phyloP scores from a whole-genome alignment of 2,888 invertebrate species.

The Eugnorisma glareosa region DNA sequence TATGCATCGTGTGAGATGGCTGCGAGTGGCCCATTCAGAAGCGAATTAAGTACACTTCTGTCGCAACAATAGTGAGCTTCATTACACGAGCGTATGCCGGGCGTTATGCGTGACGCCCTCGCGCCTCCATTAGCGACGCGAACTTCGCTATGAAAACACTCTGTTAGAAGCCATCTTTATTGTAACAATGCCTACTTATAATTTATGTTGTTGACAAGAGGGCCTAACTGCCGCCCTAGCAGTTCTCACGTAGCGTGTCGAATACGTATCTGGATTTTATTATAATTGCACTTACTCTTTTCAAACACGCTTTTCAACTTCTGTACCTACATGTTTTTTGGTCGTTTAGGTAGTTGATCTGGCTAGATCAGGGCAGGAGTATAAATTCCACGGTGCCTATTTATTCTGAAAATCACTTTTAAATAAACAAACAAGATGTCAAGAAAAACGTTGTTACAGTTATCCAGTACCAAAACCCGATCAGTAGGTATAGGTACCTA shows the following conservation, averaged over 20 bases:
- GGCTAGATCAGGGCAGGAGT: slow-evolving; percentile 4
- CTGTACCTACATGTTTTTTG: slow-evolving; percentile 25
- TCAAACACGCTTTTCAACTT: slow-evolving; percentile 38
- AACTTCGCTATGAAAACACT: slow-evolving; percentile 87
- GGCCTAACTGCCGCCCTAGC: slow-evolving; percentile 79
- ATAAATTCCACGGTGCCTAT: background rate
- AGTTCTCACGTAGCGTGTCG: slow-evolving; percentile 76
- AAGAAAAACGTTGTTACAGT: slow-evolving; percentile 10
- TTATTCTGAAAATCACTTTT: slow-evolving; percentile 3
- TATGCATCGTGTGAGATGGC: slow-evolving; percentile 73
- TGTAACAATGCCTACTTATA: slow-evolving; percentile 87
- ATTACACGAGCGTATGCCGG: slow-evolving; percentile 87
- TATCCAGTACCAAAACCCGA: slow-evolving; percentile 74
- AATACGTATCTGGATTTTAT: slow-evolving; percentile 84
- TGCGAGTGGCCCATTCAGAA: slow-evolving; percentile 72
- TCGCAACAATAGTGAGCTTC: slow-evolving; percentile 87
- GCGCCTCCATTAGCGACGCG: slow-evolving; percentile 83
- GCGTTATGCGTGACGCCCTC: slow-evolving; percentile 88
- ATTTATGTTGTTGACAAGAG: slow-evolving; percentile 88
- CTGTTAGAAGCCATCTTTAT: slow-evolving; percentile 82
- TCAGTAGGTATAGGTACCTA: slow-evolving; percentile 72
- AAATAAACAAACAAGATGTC: slow-evolving; percentile 25
- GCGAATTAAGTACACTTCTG: slow-evolving; percentile 86
- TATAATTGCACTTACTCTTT: slow-evolving; percentile 69
- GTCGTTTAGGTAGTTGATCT: slow-evolving; percentile 1